A percentile compares a stretch with the other conserved stretches of the same genome.
These are phyloP conservation scores for Syrrhaptes paradoxus DNA, from an alignment of 2,113 vertebrate species.

Conservation along the genomic window DNA sequence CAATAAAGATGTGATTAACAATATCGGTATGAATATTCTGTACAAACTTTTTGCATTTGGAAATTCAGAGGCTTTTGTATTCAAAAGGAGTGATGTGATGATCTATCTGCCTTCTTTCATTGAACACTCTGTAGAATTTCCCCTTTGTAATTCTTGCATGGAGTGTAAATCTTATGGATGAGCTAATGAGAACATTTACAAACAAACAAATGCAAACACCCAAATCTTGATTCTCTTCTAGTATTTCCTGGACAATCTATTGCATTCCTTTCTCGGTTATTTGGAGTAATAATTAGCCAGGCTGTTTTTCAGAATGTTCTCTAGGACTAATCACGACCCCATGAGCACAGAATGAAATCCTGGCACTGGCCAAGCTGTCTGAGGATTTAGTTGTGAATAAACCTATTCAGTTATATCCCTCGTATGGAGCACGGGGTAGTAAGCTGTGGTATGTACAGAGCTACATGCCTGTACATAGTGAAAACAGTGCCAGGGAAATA, in stretches of 20 bases:
- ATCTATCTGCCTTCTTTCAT: not conserved
- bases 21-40: constrained; percentile 10
- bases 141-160: not conserved
- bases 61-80: constrained; percentile 22
- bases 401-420: constrained; percentile 22
- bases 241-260: not conserved
- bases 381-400: constrained; percentile 46
- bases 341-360: constrained; percentile 13
- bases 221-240: not conserved
- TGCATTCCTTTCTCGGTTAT: not conserved
- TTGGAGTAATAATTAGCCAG: constrained; percentile 43
- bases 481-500: not conserved
- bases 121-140: not conserved
- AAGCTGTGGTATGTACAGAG: not conserved
- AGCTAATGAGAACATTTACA: constrained; percentile 42
- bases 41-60: not conserved
- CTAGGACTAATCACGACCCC: constrained; percentile 6
- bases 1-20: constrained; percentile 38
- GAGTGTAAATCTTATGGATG: not conserved
- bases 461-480: not conserved
- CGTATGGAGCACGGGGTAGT: not conserved
- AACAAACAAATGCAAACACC: constrained; percentile 30
- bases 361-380: not conserved
- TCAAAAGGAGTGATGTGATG: not conserved
- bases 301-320: constrained; percentile 33